Base-by-base conservation (phyloP, 2,888 invertebrate genomes). In the Polietes domitor region DNA sequence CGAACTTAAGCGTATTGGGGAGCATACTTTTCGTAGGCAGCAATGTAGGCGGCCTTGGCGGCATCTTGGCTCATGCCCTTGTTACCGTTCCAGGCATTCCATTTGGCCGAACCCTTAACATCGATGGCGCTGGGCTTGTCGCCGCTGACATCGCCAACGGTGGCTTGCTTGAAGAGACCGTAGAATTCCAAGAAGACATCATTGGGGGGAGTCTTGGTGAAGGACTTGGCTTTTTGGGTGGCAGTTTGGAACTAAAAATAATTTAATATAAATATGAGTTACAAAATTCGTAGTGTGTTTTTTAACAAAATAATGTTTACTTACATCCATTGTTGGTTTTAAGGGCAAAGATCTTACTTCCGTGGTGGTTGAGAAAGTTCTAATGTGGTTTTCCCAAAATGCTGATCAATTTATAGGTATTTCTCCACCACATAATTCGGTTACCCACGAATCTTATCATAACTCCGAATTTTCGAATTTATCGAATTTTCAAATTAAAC, bases 51-150 rank as follows among this genome's bases (percentile, higher is more conserved):
- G 89, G 95, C 94, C 93, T 97, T 96, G 75, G 98, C 98, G 32
- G 94, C 95, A 68, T 96, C 96, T 89, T 95, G 93, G 43, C 94
- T 93, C 89, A 94, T 93, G 50, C 98, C 98, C 93, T 98, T 98
- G 91, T 95, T 96, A 78, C 92, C 93, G 86, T 94, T 94, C 99
- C 99, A 99, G 2, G 97, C 95, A 91, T 97, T 96, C 97, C 97
- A 98, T 93, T 99, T 99, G 26, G 98, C 98, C 91, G 97, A 98
- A 86, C 96, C 98, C 92, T 96, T 96, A 87, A 97, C 91, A 89
- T 98, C 98, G 83, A 98, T 89, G 92, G 97, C 94, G 75, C 98
- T 97, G 77, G 98, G 98, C 87, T 96, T 95, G 63, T 93, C 97
- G 86, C 95, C 96, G 91, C 96, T 96, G 86, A 95, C 94, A 90